These are phyloP conservation scores for Berghia stephanieae DNA, from an alignment of 1,140 invertebrate species.

Conservation along the genomic window DNA sequence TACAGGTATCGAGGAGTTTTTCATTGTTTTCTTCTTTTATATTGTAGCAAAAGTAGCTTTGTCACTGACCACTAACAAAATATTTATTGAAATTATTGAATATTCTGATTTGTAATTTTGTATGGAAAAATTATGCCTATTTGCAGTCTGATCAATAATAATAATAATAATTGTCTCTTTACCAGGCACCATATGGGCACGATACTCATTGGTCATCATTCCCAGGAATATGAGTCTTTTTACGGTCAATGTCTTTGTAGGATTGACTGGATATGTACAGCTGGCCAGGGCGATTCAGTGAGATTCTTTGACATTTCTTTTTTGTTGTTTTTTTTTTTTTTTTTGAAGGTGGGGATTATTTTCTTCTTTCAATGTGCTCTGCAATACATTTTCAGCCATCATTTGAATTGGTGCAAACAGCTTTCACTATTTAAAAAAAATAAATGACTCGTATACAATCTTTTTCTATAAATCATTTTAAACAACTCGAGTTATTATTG, in stretches of 20 bases:
- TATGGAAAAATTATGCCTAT: background rate
- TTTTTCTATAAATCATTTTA: too few relatives aligned
- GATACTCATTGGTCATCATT: slow-evolving; percentile 93
- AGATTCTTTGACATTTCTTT: background rate
- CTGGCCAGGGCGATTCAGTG: slow-evolving; percentile 61
- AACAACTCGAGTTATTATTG: too few relatives aligned
- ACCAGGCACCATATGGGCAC: slow-evolving; percentile 71
- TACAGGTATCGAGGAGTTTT: background rate
- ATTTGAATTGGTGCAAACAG: too few relatives aligned
- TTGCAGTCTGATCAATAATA: background rate
- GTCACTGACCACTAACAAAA: too few relatives aligned
- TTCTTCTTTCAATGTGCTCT: background rate
- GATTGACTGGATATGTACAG: slow-evolving; percentile 83
- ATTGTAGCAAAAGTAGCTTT: too few relatives aligned
- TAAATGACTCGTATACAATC: too few relatives aligned
- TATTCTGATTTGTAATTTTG: background rate
- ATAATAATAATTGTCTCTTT: slow-evolving; percentile 4
- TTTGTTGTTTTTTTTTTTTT: background rate
- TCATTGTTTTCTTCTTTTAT: background rate
- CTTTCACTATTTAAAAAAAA: too few relatives aligned
- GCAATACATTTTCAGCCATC: too few relatives aligned
- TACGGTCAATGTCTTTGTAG: slow-evolving; percentile 93
- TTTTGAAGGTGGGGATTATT: too few relatives aligned
- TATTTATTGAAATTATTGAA: background rate
- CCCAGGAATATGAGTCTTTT: slow-evolving; percentile 94